Conservation (phyloP, 2,888 invertebrate genomes). For the Drosophila neonasuta region DNA sequence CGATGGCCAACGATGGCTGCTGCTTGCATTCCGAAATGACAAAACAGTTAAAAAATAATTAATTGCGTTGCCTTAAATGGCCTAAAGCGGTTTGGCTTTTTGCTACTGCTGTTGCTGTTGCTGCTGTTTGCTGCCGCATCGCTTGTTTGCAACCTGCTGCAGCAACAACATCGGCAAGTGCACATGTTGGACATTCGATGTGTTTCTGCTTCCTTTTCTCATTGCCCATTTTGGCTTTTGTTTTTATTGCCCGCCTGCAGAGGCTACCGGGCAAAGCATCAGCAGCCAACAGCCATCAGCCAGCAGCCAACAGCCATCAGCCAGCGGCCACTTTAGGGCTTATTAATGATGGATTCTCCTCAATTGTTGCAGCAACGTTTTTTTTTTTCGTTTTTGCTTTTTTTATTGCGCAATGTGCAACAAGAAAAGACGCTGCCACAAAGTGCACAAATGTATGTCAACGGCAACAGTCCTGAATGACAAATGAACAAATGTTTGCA, state of each 20-base stretch:
- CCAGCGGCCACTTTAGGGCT: slow-evolving; percentile 79
- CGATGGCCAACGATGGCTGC: slow-evolving; percentile 76
- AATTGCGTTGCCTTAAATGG: slow-evolving; percentile 83
- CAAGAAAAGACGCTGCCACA: slow-evolving; percentile 51
- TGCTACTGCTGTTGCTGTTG: slow-evolving; percentile 42
- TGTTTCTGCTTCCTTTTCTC: slow-evolving; percentile 64
- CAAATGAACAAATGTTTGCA: slow-evolving; percentile 79
- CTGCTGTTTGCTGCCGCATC: slow-evolving; percentile 47
- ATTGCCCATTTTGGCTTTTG: slow-evolving; percentile 78
- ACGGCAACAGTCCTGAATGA: slow-evolving; percentile 78
- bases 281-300: slow-evolving; percentile 50
- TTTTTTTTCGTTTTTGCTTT: slow-evolving; percentile 22
- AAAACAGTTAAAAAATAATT: slow-evolving; percentile 83
- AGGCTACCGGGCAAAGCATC: slow-evolving; percentile 41
- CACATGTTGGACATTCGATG: slow-evolving; percentile 61
- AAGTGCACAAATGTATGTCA: slow-evolving; percentile 81
- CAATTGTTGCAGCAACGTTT: slow-evolving; percentile 63
- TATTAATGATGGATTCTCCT: slow-evolving; percentile 79
- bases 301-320: slow-evolving; percentile 5
- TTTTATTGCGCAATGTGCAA: slow-evolving; percentile 70
- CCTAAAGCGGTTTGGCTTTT: slow-evolving; percentile 76
- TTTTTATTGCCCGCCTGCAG: slow-evolving; percentile 75
- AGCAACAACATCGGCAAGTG: slow-evolving; percentile 57
- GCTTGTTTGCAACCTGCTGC: slow-evolving; percentile 67
- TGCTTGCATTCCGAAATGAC: slow-evolving; percentile 80